These are phyloP conservation scores for Aphodius sticticus DNA, from an alignment of 2,888 invertebrate genomes.

Conservation along the genomic window DNA sequence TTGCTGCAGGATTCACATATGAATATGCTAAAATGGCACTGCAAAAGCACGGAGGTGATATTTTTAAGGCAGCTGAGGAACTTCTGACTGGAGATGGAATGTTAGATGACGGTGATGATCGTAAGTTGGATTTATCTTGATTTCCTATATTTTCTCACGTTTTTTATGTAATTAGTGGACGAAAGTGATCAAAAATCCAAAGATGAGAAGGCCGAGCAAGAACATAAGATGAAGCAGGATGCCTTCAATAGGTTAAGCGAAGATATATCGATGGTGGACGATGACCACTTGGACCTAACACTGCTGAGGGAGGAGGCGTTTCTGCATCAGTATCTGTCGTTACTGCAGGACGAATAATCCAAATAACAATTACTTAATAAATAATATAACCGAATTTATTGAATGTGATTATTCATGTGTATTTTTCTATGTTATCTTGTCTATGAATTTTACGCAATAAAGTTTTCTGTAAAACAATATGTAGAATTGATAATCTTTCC, in stretches of 20 bases:
- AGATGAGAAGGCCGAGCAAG: conserved; percentile 37
- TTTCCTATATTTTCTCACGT: conserved; percentile 13
- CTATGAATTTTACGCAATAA: conserved; percentile 4
- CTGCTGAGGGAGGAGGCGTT: conserved; percentile 75
- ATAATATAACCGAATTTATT: conserved; percentile 27
- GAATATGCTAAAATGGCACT: conserved; percentile 66
- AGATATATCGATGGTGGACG: conserved; percentile 67
- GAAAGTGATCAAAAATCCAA: conserved; percentile 16
- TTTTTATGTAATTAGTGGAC: conserved; percentile 19
- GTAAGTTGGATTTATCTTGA: conserved; percentile 14
- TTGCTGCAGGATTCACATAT: conserved; percentile 69
- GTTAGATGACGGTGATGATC: conserved; percentile 48
- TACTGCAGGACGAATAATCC: conserved; percentile 58
- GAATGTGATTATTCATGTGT: conserved; percentile 19
- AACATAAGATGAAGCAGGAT: conserved; percentile 60
- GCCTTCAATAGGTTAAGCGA: conserved; percentile 70
- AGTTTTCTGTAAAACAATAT: not conserved
- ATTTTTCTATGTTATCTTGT: conserved; percentile 30
- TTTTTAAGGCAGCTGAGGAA: conserved; percentile 67
- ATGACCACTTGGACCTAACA: conserved; percentile 78
- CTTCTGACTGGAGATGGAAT: conserved; percentile 62
- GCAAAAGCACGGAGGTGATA: conserved; percentile 63
- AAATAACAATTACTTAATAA: conserved; percentile 26
- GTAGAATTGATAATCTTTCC: not conserved
- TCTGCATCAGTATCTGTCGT: conserved; percentile 70